phyloP scores from a whole-genome alignment of 2,113 vertebrate species.

The Falco punctatus region DNA sequence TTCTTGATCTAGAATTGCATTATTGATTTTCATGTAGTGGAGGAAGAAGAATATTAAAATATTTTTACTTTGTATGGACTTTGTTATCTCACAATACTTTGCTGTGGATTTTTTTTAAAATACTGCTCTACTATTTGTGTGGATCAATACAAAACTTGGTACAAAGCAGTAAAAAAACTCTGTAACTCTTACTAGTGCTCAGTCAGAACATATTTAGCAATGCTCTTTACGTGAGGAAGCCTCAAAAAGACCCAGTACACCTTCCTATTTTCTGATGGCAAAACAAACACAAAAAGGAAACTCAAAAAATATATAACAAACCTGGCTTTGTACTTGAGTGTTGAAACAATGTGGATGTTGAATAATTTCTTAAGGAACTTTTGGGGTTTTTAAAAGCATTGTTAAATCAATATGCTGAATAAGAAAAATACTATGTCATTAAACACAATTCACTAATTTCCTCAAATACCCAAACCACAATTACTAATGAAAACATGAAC shows the following conservation, averaged over 20 bases:
- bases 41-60: background rate
- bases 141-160: slow-evolving; percentile 24
- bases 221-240: background rate
- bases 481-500: slow-evolving; percentile 27
- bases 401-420: background rate
- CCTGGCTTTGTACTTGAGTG: background rate
- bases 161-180: background rate
- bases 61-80: background rate
- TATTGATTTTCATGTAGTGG: background rate
- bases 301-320: background rate
- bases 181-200: background rate
- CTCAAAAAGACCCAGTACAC: accelerated
- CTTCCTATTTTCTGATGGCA: background rate
- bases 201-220: background rate
- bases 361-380: background rate
- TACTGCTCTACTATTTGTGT: background rate
- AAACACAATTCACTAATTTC: slow-evolving; percentile 36
- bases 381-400: background rate
- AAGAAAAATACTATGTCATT: slow-evolving; percentile 43
- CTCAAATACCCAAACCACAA: background rate
- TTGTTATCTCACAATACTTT: background rate
- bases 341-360: background rate
- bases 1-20: background rate
- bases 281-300: background rate
- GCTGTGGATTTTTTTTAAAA: background rate